Base-by-base conservation (phyloP, 2,888 invertebrate genomes). In the Aphidius colemani region DNA sequence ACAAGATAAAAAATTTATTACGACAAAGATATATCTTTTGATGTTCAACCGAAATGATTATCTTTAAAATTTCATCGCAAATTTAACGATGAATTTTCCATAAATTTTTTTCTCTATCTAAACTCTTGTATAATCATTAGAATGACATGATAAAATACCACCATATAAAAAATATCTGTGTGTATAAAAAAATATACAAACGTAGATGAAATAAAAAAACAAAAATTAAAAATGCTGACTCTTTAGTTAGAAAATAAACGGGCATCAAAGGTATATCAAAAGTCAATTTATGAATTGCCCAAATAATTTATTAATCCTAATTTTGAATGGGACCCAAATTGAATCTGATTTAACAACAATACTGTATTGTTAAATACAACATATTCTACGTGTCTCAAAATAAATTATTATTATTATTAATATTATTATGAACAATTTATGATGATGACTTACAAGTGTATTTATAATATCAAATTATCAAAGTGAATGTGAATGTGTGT, bases 281-380 rank as follows among this genome's bases (percentile, higher is more conserved):
- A 71, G 66, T 72, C 75, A 77, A 82, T 82, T 82, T 81, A 82
- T 82, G 81, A 82, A 82, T 82, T 80, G 78, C 78, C 80, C 75
- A 80, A 80, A 82, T 80, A 81, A 81, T 82, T 80, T 82, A 82
- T 82, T 81, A 81, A 81, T 78, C 79, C 78, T 82, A 82, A 82
- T 82, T 81, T 81, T 80, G 80, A 80, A 82, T 81, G 79, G 80
- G 79, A 66, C 74, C 80, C 80, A 82, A 82, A 82, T 82, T 82
- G 81, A 82, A 82, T 82, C 80, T 82, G 82, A 82, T 82, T 82
- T 81, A 82, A 82, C 79, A 76, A 82, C 81, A 82, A 82, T 80
- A 75, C 74, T 63, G 72, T 73, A 80, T 81, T 82, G 81, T 81
- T 74, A 69, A 30, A 30, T 30, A 30, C 30, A 48, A 61, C 64